A percentile compares a stretch with the other conserved stretches of the same genome.
These are phyloP conservation scores for Corapipo altera DNA, from an alignment of 2,113 vertebrate genomes.

Conservation along the genomic window DNA sequence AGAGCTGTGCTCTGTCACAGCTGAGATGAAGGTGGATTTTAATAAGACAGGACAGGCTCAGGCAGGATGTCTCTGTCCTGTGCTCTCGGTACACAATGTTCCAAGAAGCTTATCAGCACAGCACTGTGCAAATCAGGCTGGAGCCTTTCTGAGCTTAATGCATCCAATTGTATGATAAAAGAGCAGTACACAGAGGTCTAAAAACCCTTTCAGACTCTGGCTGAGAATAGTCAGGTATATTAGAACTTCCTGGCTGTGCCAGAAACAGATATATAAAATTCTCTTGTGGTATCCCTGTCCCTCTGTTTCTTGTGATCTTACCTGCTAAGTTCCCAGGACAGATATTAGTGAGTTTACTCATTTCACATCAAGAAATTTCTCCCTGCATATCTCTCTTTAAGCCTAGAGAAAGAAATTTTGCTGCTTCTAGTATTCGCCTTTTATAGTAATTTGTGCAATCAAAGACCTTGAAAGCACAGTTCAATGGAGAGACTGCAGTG, in stretches of 20 bases:
- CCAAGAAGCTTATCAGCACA: conserved; percentile 9
- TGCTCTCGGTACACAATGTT: conserved; percentile 11
- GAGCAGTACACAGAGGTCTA: not conserved
- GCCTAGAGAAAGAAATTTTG: not conserved
- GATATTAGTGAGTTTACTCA: not conserved
- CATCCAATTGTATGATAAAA: not conserved
- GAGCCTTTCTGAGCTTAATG: not conserved
- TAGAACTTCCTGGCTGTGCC: not conserved
- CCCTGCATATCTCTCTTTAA: not conserved
- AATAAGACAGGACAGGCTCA: not conserved
- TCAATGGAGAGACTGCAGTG: not conserved
- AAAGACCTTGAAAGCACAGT: not conserved
- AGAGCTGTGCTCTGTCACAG: not conserved
- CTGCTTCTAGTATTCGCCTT: not conserved
- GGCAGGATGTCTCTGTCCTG: not conserved
- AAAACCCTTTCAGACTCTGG: not conserved
- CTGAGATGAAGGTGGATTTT: not conserved
- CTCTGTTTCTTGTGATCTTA: not conserved
- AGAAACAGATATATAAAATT: not conserved
- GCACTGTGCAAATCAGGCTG: not conserved
- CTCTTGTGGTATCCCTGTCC: not conserved
- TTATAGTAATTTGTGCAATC: not conserved
- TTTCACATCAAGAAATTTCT: not conserved
- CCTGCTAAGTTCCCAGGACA: not conserved
- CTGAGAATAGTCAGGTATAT: not conserved